phyloP scores from a whole-genome alignment of 1,140 invertebrate genomes.

The Neelides sp. region DNA sequence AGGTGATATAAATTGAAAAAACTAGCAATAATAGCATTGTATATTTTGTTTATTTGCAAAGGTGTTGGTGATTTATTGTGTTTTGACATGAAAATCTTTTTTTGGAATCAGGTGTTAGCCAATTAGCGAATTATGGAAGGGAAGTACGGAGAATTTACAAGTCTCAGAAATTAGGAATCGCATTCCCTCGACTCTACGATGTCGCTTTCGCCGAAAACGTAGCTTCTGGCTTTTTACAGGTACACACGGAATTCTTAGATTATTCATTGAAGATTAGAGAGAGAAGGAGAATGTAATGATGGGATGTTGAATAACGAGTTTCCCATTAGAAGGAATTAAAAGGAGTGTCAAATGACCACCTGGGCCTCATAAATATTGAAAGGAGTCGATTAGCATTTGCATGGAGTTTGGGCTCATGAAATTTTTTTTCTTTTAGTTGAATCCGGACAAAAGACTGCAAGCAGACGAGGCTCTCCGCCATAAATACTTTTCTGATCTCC shows the following conservation, averaged over 20 bases:
- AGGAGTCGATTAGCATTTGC: too few species aligned
- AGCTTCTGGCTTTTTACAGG: constrained; percentile 63
- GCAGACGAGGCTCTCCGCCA: constrained; percentile 78
- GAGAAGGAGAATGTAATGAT: neutral
- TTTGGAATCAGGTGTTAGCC: constrained; percentile 51
- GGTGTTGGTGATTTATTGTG: neutral
- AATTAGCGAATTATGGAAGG: constrained; percentile 69
- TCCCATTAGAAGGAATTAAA: too few species aligned
- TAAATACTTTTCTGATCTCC: constrained; percentile 77
- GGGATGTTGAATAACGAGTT: constrained; percentile 11
- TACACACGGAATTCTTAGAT: constrained; percentile 30
- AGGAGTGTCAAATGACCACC: too few species aligned
- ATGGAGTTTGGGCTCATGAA: too few species aligned
- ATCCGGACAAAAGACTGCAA: constrained; percentile 71
- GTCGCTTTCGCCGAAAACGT: constrained; percentile 75
- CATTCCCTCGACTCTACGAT: constrained; percentile 77
- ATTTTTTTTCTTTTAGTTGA: constrained; percentile 48
- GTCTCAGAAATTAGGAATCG: constrained; percentile 61
- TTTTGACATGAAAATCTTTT: neutral
- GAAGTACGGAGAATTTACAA: constrained; percentile 66
- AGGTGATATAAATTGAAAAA: constrained; percentile 13
- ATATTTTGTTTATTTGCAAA: neutral
- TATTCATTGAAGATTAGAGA: constrained; percentile 5
- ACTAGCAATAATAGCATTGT: neutral
- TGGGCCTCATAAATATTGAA: too few species aligned